Base-by-base conservation (phyloP, 2,797 vertebrate genomes). In the Harpagifer antarcticus region DNA sequence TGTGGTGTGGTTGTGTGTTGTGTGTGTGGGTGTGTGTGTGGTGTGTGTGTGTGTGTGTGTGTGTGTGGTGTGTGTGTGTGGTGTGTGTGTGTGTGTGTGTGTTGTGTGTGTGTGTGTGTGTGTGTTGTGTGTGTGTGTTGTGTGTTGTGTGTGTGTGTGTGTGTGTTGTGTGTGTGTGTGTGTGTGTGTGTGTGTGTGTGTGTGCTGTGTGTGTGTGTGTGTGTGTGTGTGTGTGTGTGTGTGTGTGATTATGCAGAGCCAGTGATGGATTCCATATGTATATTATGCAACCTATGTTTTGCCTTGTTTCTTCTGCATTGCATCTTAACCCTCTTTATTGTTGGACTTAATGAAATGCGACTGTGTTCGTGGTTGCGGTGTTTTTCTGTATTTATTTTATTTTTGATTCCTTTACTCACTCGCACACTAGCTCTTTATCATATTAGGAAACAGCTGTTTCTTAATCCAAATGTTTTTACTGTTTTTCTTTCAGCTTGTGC, bases 351-450 rank as follows among this genome's bases (percentile, higher is more conserved):
- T 54, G 37, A 58, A 69, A 45, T 56, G 44, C 19, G 60, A 16
- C 52, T 40, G 3, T 65, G 49, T 77, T 55, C 42, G 50, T 31
- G 37, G 31, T 70, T 64, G 45, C 54, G 72, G 48, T 72, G 76
- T 64, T 47, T 74, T 54, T 78, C 65, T 79, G 33, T 91, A 90
- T 91, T 91, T 89, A 87, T 92, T 90, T 74, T 1, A 58, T 56
- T 65, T 84, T 63, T 62, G 16, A 68, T 10, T 68, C n/a, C 9
- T 72, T 50, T 54, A 52, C 48, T 71, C 3, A 11, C 27, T 52
- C 13, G 10, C 56, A 67, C 66, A 65, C 20, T 53, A 52, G 19
- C 33, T 61, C 11, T 13, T 70, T 56, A 15, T 58, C n/a, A 49
- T 78, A 75, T 68, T 48, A 68, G 48, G 63, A 31, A 67, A 68